Evolutionary conservation across 92 coral and sea anemone genomes (phyloP).

Genomic region (Porites divaricata): DNA sequence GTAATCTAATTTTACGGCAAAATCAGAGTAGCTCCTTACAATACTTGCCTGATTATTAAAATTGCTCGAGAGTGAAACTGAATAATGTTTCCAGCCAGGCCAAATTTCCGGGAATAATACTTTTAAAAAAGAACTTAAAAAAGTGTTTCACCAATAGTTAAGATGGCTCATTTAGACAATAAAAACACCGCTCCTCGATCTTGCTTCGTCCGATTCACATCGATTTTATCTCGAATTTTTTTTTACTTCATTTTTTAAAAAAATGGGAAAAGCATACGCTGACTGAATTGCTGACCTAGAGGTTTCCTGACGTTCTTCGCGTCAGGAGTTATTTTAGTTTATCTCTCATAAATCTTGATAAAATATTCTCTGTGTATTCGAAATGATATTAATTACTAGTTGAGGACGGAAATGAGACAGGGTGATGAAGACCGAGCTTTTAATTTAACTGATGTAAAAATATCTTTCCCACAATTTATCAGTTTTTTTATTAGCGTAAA

Average conservation of each 20-base stretch:
- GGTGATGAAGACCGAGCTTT: not conserved
- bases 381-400: not conserved
- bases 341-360: conserved; percentile 6
- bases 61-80: too few relatives aligned
- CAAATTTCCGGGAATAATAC: not conserved
- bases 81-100: not conserved
- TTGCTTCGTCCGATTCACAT: not conserved
- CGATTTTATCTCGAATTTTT: not conserved
- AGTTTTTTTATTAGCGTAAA: not conserved
- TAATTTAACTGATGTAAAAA: not conserved
- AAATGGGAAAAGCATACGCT: not conserved
- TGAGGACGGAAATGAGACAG: not conserved
- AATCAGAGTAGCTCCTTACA: not conserved
- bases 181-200: not conserved
- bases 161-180: not conserved
- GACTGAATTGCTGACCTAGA: not conserved
- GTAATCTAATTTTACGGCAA: not conserved
- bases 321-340: not conserved
- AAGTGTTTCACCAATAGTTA: not conserved
- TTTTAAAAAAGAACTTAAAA: too few relatives aligned
- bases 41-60: too few relatives aligned
- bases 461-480: not conserved
- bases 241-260: not conserved
- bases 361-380: not conserved
- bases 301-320: not conserved